Evolutionary conservation across 2,113 vertebrate species (phyloP), one percentile per base, ranked within the genome.

Genomic region (Hipposideros armiger): DNA sequence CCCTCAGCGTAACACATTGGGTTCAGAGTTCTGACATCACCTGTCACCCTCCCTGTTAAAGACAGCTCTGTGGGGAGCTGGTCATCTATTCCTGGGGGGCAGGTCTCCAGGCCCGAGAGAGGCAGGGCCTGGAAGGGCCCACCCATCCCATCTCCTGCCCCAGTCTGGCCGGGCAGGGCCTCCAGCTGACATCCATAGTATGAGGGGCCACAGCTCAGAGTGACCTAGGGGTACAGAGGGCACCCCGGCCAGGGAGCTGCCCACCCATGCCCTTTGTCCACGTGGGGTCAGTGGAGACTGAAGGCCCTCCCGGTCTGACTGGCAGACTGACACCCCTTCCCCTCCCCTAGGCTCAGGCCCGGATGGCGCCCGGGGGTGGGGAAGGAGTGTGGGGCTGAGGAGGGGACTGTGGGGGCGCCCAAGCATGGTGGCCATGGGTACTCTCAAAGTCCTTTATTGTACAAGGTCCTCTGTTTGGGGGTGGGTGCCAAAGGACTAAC

Each of bases 391-490:
- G 1, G 3, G 47, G 24, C 36, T 36, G 64, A 58, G 3, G 32
- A 2, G 45, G n/a, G 50, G 60, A 73, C 58, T 40, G 5, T 3
- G 15, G 13, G 36, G 42, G 22, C 6, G 81, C 60, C 30, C 87
- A 70, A 11, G 82, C 74, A 87, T 0, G 6, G 72, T 54, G 3
- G 56, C 91, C 9, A 4, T 0, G 5, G 14, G 98, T 99, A 99
- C 99, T 99, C 98, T 99, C 99, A 99, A 99, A 99, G 99, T 99
- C 99, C 99, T 99, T 99, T 99, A 99, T 98, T 99, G 99, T 99
- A 99, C 99, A 99, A 98, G 98, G 99, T 99, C 99, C 98, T 99
- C 99, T 98, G 98, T 98, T 98, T 98, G 97, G 98, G 98, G 97
- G 96, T 95, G 85, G 86, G 96, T 93, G 88, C 95, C 97, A 95